phyloP scores from a whole-genome alignment of 1,140 invertebrate species.

The Spodoptera frugiperda region DNA sequence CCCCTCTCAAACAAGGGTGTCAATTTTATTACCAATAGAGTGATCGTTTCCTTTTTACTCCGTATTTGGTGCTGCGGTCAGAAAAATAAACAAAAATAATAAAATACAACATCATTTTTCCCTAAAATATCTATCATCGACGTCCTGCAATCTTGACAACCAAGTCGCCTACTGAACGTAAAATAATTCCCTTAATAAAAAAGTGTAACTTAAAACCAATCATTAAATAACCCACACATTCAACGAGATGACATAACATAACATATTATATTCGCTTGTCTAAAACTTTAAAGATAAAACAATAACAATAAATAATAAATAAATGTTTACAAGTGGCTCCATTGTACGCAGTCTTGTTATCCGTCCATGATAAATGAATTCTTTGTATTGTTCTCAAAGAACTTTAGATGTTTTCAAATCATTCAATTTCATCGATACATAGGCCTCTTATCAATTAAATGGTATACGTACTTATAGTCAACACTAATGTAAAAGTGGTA shows the following conservation, averaged over 20 bases:
- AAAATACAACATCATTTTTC: too few relatives aligned
- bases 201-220: too few relatives aligned
- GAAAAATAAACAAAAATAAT: too few relatives aligned
- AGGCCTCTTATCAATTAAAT: constrained; percentile 34
- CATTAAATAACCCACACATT: too few relatives aligned
- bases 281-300: constrained; percentile 41
- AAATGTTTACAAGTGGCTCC: constrained; percentile 41
- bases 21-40: not conserved
- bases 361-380: constrained; percentile 46
- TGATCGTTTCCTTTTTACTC: too few relatives aligned
- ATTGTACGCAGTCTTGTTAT: constrained; percentile 45
- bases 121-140: too few relatives aligned
- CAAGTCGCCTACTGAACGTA: too few relatives aligned
- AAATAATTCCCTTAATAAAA: too few relatives aligned
- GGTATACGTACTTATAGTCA: not conserved
- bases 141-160: too few relatives aligned
- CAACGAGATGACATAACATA: constrained; percentile 5
- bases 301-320: constrained; percentile 45
- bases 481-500: not conserved
- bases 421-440: constrained; percentile 43
- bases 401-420: constrained; percentile 33
- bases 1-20: too few relatives aligned
- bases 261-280: constrained; percentile 42
- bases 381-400: constrained; percentile 42
- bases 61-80: too few relatives aligned